Evolutionary conservation across 2,888 invertebrate species (phyloP).

Genomic region (Stegophylla sp.): DNA sequence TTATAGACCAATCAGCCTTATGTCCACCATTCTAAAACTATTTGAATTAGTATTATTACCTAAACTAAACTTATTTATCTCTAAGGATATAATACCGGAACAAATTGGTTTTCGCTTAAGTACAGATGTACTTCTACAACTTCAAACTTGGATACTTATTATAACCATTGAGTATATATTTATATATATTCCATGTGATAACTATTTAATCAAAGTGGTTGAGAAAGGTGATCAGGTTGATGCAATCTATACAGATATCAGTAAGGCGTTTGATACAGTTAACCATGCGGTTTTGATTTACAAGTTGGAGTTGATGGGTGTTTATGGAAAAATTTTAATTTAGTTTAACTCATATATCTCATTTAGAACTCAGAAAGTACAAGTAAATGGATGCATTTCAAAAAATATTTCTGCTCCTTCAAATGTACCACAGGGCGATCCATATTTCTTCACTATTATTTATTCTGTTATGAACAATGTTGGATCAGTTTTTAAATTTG

Average conservation of each 20-base stretch:
- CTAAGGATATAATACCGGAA: not conserved
- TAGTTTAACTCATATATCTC: not conserved
- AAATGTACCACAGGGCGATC: not conserved
- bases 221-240: conserved; percentile 1
- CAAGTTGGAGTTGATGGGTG: not conserved
- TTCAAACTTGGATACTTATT: conserved; percentile 1
- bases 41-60: too few species aligned
- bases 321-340: not conserved
- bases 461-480: too few species aligned
- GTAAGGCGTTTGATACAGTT: not conserved
- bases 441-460: too few species aligned
- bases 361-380: conserved; percentile 4
- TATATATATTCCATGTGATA: too few species aligned
- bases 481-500: too few species aligned
- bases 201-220: not conserved
- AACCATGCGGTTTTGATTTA: not conserved
- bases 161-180: too few species aligned
- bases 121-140: not conserved
- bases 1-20: too few species aligned
- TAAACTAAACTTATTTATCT: too few species aligned
- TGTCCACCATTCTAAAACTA: too few species aligned
- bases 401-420: not conserved
- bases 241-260: conserved; percentile 11
- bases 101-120: not conserved
- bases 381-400: not conserved